Base-by-base conservation (phyloP, 1,140 invertebrate genomes). In the Drosophila equinoxialis region DNA sequence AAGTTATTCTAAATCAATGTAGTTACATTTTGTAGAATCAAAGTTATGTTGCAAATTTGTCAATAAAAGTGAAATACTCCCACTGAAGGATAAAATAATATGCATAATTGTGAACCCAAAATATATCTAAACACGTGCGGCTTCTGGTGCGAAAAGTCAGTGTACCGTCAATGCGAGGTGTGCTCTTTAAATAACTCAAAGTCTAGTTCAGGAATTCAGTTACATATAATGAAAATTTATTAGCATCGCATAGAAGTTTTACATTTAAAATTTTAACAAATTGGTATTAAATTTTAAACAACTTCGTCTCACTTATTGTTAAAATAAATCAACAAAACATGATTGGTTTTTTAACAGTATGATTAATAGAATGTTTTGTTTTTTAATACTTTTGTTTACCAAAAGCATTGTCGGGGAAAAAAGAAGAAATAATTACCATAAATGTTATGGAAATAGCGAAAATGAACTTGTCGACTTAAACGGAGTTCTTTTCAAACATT, bases 51-150 rank as follows among this genome's bases (percentile, higher is more conserved):
- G 7, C 17, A 48, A 51, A 11, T 7, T 51, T 23, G 5, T 51
- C 1, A 10, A 3, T n/a, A 11, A 51, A 51, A 51, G 2, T 10
- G 11, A 51, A 23, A 51, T 23, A 51, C 45, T 51, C 45, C 23
- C 7, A 23, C n/a, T 39, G 10, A 13, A 39, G 11, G 3, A 51
- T 5, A 51, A 11, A 48, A 48, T 48, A 48, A 51, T 11, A 23
- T 51, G 5, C 2, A 48, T 20, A 23, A 48, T 51, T 51, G 45
- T 23, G 45, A 23, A 51, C 45, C 45, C 17, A 30, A 60, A 76
- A 76, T 76, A 35, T 60, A 51, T 17, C 13, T 35, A 41, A 41
- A 51, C 59, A 76, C 74, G 73, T 76, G 61, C 17, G 20, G 37
- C 3, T 17, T 41, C 14, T 45, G 41, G 20, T 37, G 20, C 10